Base-by-base conservation (phyloP, 2,888 invertebrate species). In the Schizaphis graminum region DNA sequence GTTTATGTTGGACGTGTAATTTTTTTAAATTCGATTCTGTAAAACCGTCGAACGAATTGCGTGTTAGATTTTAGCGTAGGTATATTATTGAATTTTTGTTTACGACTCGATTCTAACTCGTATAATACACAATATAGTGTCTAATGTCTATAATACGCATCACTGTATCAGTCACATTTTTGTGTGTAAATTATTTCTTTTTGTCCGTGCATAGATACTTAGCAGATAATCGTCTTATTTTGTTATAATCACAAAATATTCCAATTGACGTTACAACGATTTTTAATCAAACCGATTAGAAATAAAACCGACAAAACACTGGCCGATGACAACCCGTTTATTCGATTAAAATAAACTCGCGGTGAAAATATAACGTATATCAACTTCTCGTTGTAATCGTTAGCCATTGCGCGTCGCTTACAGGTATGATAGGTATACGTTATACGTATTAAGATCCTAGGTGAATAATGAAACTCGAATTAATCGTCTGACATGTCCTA, bases 401-500 rank as follows among this genome's bases (percentile, higher is more conserved):
- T 77, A 35, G 0, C 47, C 35, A 67, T 90, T 35, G 90, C 13
- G n/a, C 28, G 8, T 21, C 26, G 21, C 24, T 11, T 8, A 67
- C 57, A 57, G 44, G 89, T 89, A 89, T 44, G 35, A 77, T 77
- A 77, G 35, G 21, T 35, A 77, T 35, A 13, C 26, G 1, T 35
- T 35, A 77, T 35, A 13, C 26, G 1, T 35, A 35, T 35, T 28
- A 28, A 35, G 11, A 41, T 67, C 49, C n/a, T 26, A 90, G 44
- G 67, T n/a, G 61, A 61, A 67, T 49, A 67, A 90, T 49, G 47
- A 35, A 90, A 90, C 24, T 47, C 8, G 67, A 90, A 61, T 44
- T 90, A 90, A 90, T 90, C 47, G 49, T 67, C 90, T 24, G 67
- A 90, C 90, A 49, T 67, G 35, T 21, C 77, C 77, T 35, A 21